These are phyloP conservation scores for Coreoperca whiteheadi DNA, from an alignment of 2,113 vertebrate species.

Conservation along the genomic window DNA sequence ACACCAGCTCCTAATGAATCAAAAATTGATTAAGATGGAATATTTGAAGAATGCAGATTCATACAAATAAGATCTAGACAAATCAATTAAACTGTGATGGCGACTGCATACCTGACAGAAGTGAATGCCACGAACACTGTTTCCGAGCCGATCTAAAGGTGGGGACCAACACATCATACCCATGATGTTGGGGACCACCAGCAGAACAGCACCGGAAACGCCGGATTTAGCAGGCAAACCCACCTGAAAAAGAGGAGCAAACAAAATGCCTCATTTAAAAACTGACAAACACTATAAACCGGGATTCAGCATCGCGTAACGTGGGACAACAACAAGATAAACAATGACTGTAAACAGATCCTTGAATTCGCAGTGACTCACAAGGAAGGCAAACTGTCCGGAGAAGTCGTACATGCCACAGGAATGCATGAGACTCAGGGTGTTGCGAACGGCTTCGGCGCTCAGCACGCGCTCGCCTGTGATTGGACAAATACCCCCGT, in stretches of 20 bases:
- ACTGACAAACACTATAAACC: neutral
- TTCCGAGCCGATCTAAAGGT: conserved; percentile 89
- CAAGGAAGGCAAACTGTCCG: conserved; percentile 92
- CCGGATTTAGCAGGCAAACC: conserved; percentile 93
- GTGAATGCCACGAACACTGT: conserved; percentile 90
- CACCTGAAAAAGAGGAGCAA: conserved; percentile 80
- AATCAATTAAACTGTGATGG: neutral
- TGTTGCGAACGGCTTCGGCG: conserved; percentile 90
- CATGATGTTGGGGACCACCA: conserved; percentile 94
- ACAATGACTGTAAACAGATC: neutral
- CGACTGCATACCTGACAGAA: conserved; percentile 88
- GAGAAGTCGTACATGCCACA: conserved; percentile 96
- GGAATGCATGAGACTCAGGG: conserved; percentile 94
- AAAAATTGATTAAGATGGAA: neutral
- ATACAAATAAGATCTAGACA: neutral
- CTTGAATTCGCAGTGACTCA: conserved; percentile 77
- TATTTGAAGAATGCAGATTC: neutral
- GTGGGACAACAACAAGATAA: neutral
- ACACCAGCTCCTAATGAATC: conserved; percentile 87
- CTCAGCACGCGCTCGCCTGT: conserved; percentile 90
- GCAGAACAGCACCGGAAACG: conserved; percentile 90
- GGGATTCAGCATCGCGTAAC: neutral
- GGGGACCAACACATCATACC: conserved; percentile 94
- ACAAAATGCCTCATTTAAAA: neutral
- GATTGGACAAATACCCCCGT: conserved; percentile 93